These are phyloP conservation scores for Cercopithecus neglectus DNA, from an alignment of 2,797 vertebrate genomes.

Conservation along the genomic window DNA sequence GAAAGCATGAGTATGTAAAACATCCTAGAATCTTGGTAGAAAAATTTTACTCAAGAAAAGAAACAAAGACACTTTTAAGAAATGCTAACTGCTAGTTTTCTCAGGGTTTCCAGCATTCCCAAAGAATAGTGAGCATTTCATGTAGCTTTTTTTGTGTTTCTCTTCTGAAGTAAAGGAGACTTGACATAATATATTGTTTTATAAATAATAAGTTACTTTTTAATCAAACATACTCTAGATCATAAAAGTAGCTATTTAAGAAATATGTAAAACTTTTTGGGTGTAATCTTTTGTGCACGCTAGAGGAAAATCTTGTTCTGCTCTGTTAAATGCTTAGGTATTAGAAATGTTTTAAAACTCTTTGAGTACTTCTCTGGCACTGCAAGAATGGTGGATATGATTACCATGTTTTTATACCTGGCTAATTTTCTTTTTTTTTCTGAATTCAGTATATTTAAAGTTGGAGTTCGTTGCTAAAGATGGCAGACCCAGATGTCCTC, in stretches of 20 bases:
- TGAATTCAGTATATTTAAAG: slow-evolving; percentile 76
- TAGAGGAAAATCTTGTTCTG: not conserved
- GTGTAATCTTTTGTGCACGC: not conserved
- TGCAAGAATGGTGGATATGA: slow-evolving; percentile 23
- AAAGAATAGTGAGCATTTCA: not conserved
- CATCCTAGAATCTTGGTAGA: slow-evolving; percentile 5
- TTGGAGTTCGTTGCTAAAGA: slow-evolving; percentile 79
- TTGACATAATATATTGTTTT: slow-evolving; percentile 37
- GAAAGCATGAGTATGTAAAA: slow-evolving; percentile 19
- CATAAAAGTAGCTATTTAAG: not conserved
- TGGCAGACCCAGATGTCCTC: slow-evolving; percentile 96
- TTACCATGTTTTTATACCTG: not conserved
- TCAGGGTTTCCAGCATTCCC: not conserved
- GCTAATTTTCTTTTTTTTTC: slow-evolving; percentile 21
- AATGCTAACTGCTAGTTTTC: not conserved
- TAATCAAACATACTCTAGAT: not conserved
- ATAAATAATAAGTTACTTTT: slow-evolving; percentile 32
- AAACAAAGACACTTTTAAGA: not conserved
- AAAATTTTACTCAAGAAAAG: slow-evolving; percentile 47
- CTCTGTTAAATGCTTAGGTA: slow-evolving; percentile 13
- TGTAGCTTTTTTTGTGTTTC: slow-evolving; percentile 34
- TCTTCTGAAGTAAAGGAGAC: slow-evolving; percentile 45
- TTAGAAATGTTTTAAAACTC: slow-evolving; percentile 23
- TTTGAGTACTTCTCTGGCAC: not conserved
- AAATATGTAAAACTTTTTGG: slow-evolving; percentile 32